These are phyloP conservation scores for Chelmon rostratus DNA, from an alignment of 2,797 vertebrate species.

Conservation along the genomic window DNA sequence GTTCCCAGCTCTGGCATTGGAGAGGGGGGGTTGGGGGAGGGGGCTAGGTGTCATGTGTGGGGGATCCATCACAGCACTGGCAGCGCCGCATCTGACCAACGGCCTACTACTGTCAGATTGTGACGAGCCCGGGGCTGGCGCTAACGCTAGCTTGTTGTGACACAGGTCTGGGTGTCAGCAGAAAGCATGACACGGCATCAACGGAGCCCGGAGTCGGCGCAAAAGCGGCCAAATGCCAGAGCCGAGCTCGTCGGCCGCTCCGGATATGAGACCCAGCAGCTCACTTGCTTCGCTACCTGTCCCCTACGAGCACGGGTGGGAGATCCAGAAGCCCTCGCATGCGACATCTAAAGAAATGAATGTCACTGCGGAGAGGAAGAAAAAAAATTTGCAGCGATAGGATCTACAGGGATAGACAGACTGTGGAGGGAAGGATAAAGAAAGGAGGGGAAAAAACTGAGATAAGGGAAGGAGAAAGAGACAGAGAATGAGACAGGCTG, in stretches of 20 bases:
- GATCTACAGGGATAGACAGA: constrained; percentile 56
- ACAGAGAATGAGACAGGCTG: constrained; percentile 60
- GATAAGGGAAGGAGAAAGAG: constrained; percentile 61
- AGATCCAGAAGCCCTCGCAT: constrained; percentile 33
- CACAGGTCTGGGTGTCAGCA: constrained; percentile 78
- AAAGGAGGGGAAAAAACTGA: constrained; percentile 19
- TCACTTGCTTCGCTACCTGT: constrained; percentile 42
- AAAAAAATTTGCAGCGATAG: constrained; percentile 29
- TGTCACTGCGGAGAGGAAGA: constrained; percentile 11
- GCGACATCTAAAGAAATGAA: constrained; percentile 44
- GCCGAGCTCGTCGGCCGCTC: constrained; percentile 7
- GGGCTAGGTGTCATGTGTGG: constrained; percentile 49
- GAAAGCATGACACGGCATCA: constrained; percentile 72
- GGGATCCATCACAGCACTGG: constrained; percentile 66
- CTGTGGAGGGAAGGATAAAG: constrained; percentile 46
- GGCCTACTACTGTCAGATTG: constrained; percentile 82
- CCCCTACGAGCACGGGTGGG: constrained; percentile 21
- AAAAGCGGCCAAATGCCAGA: constrained; percentile 58
- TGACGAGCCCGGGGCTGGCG: constrained; percentile 53
- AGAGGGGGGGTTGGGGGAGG: background rate
- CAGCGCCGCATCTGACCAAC: constrained; percentile 75
- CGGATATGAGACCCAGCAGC: constrained; percentile 24
- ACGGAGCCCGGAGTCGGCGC: constrained; percentile 39
- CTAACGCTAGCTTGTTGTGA: constrained; percentile 75
- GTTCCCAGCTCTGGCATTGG: constrained; percentile 44